Conservation (phyloP, 1,140 invertebrate genomes). For the Coboldia fuscipes region DNA sequence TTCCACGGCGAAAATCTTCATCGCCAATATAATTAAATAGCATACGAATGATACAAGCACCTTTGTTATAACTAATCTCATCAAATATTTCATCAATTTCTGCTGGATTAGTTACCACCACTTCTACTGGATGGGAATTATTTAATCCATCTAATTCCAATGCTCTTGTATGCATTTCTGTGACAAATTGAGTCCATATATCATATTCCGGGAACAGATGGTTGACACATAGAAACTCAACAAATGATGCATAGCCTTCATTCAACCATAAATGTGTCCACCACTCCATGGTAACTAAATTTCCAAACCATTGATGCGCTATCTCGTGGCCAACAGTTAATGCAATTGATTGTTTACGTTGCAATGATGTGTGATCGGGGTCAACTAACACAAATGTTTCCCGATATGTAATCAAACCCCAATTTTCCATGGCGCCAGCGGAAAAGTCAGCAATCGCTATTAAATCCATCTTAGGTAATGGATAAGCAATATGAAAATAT, state of each 20-base stretch:
- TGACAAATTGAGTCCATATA: conserved; percentile 84
- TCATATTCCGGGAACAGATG: conserved; percentile 79
- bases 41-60: conserved; percentile 89
- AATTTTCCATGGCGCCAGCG: conserved; percentile 91
- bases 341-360: conserved; percentile 69
- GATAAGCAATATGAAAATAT: conserved; percentile 89
- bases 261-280: conserved; percentile 76
- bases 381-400: conserved; percentile 70
- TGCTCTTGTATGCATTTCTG: conserved; percentile 57
- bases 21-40: conserved; percentile 89
- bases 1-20: conserved; percentile 80
- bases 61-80: conserved; percentile 88
- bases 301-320: conserved; percentile 80
- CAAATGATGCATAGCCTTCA: conserved; percentile 81
- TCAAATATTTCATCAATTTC: conserved; percentile 94
- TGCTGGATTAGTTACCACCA: conserved; percentile 67
- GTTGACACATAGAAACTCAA: conserved; percentile 71
- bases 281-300: conserved; percentile 76
- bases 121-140: conserved; percentile 81
- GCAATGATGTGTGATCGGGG: conserved; percentile 60
- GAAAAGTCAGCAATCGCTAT: conserved; percentile 89
- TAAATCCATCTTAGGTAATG: conserved; percentile 86
- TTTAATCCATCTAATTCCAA: conserved; percentile 74
- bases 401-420: conserved; percentile 53
- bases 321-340: conserved; percentile 73